Conservation (phyloP, 2,888 invertebrate genomes). For the Drosophila neutralis region DNA sequence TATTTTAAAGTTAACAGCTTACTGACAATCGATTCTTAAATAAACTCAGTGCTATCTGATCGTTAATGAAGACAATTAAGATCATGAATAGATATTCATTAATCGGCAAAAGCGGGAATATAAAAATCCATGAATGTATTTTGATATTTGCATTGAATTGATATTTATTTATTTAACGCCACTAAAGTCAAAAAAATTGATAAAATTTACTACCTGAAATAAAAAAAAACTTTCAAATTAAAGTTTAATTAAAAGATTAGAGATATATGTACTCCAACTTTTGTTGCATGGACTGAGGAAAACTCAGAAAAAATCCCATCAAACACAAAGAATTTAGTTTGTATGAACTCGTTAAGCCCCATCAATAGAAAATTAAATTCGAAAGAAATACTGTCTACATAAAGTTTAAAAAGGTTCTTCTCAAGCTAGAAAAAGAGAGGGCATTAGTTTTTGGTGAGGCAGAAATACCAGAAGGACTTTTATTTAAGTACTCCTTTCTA, state of each 20-base stretch:
- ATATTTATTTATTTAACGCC: background rate
- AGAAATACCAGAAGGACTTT: background rate
- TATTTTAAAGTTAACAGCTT: background rate
- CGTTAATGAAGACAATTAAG: background rate
- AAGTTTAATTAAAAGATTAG: background rate
- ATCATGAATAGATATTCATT: background rate
- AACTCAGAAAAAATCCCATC: background rate
- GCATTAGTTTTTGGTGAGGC: background rate
- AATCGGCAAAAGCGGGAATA: background rate
- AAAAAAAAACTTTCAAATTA: background rate
- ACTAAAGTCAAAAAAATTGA: background rate
- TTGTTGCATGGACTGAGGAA: background rate
- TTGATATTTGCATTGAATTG: background rate
- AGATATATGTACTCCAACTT: background rate
- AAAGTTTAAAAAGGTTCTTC: background rate
- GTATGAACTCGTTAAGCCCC: background rate
- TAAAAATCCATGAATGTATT: background rate
- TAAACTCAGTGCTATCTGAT: slow-evolving; percentile 5
- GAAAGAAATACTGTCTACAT: background rate
- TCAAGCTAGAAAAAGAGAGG: background rate
- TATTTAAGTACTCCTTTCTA: background rate
- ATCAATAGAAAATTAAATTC: background rate
- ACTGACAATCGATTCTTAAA: background rate
- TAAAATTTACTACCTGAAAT: background rate
- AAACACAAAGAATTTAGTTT: background rate